A percentile compares a stretch with the other conserved stretches of the same genome.
phyloP scores from a whole-genome alignment of 2,888 invertebrate species.

The Beris morrisii region DNA sequence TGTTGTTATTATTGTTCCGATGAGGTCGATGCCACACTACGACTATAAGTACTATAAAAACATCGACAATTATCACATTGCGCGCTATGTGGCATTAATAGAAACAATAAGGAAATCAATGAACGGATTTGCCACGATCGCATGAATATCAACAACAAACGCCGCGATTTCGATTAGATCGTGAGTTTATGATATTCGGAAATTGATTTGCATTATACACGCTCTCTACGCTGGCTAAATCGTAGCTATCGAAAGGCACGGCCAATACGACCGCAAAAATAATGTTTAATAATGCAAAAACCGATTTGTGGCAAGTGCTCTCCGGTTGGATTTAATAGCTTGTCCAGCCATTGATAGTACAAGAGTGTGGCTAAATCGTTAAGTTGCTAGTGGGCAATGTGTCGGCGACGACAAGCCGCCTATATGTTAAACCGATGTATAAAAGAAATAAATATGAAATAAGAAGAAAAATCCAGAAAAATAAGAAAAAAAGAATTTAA shows the following conservation, averaged over 20 bases:
- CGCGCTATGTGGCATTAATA: not conserved
- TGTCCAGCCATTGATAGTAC: not conserved
- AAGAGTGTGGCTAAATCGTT: not conserved
- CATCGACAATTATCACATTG: not conserved
- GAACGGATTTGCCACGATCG: constrained; percentile 33
- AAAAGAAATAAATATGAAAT: constrained; percentile 1
- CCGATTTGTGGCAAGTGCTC: not conserved
- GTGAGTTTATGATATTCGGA: constrained; percentile 36
- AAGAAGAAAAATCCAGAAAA: constrained; percentile 4
- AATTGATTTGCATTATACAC: constrained; percentile 34
- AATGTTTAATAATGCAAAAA: not conserved
- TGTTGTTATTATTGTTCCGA: not conserved
- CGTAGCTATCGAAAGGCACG: not conserved
- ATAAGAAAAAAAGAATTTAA: constrained; percentile 9
- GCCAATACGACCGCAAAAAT: constrained; percentile 2
- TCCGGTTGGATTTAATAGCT: not conserved
- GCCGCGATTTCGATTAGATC: constrained; percentile 6
- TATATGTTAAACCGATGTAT: constrained; percentile 10
- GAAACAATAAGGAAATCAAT: constrained; percentile 33
- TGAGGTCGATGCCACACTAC: constrained; percentile 21
- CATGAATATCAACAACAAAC: constrained; percentile 13
- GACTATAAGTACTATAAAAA: not conserved
- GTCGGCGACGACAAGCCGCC: constrained; percentile 14
- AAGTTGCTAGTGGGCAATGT: constrained; percentile 5
- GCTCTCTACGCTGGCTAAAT: not conserved